Evolutionary conservation across 2,797 vertebrate genomes (phyloP), one percentile per base, ranked within the genome.

Genomic region (Micromesistius poutassou): DNA sequence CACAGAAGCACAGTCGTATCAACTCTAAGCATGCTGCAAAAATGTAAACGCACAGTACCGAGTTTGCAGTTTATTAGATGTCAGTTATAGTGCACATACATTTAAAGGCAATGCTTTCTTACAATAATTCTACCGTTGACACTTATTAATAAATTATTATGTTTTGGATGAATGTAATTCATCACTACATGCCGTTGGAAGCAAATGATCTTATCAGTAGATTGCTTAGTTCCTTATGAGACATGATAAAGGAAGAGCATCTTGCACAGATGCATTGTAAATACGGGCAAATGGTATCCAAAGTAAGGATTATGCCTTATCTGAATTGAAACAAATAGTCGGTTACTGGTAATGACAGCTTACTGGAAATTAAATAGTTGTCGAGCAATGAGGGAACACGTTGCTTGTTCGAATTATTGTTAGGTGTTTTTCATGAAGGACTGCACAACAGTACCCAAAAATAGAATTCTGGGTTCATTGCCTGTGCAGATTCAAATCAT

Each of bases 1-100:
- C 84, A 78, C 74, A 31, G 79, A 75, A 83, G 82, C 87, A 75
- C 76, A 66, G 38, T 71, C 14, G 42, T 33, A 46, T 25, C n/a
- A n/a, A 25, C 55, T 0, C 16, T 71, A 2, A 0, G 19, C 30
- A n/a, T 19, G 79, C 13, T 9, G 19, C 25, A 38, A 28, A 16
- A 14, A 9, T 75, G 25, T 4, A 12, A 71, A 71, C 28, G 5
- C 50, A 68, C 62, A 28, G n/a, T 13, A 10, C 62, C 62, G 1
- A 5, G 22, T 25, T 19, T 19, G 5, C 4, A 10, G 62, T 12
- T 9, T 68, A 9, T 62, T 25, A 62, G 55, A 62, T 62, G 55
- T 55, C 16, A 5, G 46, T 55, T 55, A 42, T 42, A 6, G 55
- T 62, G n/a, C 5, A 1, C 46, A 22, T 62, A 9, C 5, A 62